Evolutionary conservation across 2,797 vertebrate species (phyloP).

Genomic region (Tenualosa ilisha): DNA sequence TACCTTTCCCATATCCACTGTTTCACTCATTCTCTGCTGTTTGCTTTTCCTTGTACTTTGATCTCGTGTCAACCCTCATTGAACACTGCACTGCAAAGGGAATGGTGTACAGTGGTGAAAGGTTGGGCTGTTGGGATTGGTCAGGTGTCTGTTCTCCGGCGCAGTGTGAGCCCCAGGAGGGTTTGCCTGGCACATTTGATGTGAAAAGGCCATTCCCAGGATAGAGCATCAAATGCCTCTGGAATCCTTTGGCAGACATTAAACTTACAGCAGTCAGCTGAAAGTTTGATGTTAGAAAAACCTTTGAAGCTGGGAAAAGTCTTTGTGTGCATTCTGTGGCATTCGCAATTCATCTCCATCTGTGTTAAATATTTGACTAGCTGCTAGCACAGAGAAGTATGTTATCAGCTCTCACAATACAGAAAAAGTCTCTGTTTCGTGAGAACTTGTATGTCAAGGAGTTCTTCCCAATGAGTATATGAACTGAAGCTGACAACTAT

Average conservation of each 20-base stretch:
- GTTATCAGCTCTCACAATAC: neutral
- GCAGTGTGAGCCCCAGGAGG: neutral
- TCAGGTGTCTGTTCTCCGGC: neutral
- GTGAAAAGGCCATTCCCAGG: constrained; percentile 51
- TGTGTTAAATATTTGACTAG: constrained; percentile 29
- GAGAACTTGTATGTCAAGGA: neutral
- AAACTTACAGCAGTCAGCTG: constrained; percentile 52
- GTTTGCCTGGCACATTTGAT: constrained; percentile 53
- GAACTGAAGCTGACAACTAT: neutral
- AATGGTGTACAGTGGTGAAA: neutral
- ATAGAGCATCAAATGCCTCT: constrained; percentile 51
- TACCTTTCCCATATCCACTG: neutral
- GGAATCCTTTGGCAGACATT: constrained; percentile 50
- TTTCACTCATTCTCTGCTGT: neutral
- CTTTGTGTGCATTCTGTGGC: constrained; percentile 1
- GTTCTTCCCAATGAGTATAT: neutral
- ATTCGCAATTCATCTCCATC: neutral
- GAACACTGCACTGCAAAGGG: neutral
- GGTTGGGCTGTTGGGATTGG: constrained; percentile 10
- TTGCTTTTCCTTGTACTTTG: neutral
- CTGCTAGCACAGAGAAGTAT: neutral
- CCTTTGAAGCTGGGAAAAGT: constrained; percentile 35
- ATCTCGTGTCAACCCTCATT: neutral
- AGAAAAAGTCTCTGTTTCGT: neutral
- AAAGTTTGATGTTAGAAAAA: constrained; percentile 34